Base-by-base conservation (phyloP, 2,888 invertebrate genomes). In the Macaria notata region DNA sequence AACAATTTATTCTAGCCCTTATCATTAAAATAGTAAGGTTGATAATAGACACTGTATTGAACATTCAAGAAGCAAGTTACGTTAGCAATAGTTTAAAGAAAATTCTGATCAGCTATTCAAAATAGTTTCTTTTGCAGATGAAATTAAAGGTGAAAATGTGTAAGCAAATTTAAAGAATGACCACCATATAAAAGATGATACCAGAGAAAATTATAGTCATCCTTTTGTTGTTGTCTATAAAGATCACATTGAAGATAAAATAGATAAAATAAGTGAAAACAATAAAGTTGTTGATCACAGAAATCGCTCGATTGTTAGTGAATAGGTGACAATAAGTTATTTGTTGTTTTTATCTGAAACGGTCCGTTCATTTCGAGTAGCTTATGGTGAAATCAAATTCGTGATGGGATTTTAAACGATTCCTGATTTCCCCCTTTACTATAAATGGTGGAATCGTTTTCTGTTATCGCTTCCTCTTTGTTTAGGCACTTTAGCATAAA, bases 301-400 rank as follows among this genome's bases (percentile, higher is more conserved):
- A 85, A 87, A 86, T 83, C 81, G 75, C 77, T 76, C 83, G 86
- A 86, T 87, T 86, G 85, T 86, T 78, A 76, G 69, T 78, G 81
- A 86, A 84, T 79, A 86, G 89, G 89, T 86, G 89, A 89, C 89
- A 88, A 89, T 86, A 84, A 71, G 73, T 73, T 77, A 79, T 83
- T 80, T 80, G 83, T 79, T 80, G 76, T 81, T 79, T 76, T 72
- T 75, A 69, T 67, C 62, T 68, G 78, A 79, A 65, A 67, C 69
- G 66, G 70, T 62, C 61, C 78, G 76, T 79, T 88, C 84, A 81
- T 87, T 88, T 88, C 87, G 72, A 78, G 86, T 82, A 88, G 88
- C 86, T 88, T 88, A 86, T 81, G 85, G 84, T 73, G 86, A 84
- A 84, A 85, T 79, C 73, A 69, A 77, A 78, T 74, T 48, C 42